phyloP scores from a whole-genome alignment of 2,797 vertebrate genomes.

The Lutjanus campechanus region DNA sequence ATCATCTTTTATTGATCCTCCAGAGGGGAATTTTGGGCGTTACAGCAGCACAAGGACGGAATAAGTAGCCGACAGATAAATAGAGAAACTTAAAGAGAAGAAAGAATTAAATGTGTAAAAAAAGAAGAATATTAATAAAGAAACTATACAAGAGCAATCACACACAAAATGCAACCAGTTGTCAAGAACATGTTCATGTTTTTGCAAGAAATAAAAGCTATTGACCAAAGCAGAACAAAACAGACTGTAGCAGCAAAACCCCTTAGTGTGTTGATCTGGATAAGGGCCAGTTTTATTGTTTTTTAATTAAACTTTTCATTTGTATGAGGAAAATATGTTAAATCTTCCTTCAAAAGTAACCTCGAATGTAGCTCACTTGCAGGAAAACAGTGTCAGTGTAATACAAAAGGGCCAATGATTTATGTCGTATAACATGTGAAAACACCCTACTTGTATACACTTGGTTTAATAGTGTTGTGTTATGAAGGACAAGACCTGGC shows the following conservation, averaged over 20 bases:
- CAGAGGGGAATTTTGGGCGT: too few relatives aligned
- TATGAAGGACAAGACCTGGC: slow-evolving; percentile 51
- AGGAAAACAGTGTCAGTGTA: slow-evolving; percentile 5
- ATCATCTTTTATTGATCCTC: too few relatives aligned
- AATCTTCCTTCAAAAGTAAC: neutral
- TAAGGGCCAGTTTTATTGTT: neutral
- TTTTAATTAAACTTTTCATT: neutral
- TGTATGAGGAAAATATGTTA: neutral
- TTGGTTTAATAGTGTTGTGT: slow-evolving; percentile 29
- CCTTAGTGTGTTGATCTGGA: neutral
- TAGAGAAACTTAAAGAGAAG: too few relatives aligned
- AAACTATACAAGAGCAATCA: too few relatives aligned
- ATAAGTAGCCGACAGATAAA: too few relatives aligned
- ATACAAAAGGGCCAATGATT: slow-evolving; percentile 24
- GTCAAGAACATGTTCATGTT: too few relatives aligned
- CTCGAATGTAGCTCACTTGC: neutral
- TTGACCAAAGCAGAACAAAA: neutral
- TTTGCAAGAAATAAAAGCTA: neutral
- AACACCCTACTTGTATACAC: slow-evolving; percentile 37
- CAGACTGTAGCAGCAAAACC: neutral
- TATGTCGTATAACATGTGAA: slow-evolving; percentile 31
- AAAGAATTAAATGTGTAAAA: too few relatives aligned
- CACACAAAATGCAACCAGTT: too few relatives aligned
- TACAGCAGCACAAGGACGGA: too few relatives aligned
- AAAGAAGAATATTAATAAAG: too few relatives aligned